A percentile compares a stretch with the other conserved stretches of the same genome.
These are phyloP conservation scores for Cordylochernes scorpioides DNA, from an alignment of 2,888 invertebrate genomes.

Conservation along the genomic window DNA sequence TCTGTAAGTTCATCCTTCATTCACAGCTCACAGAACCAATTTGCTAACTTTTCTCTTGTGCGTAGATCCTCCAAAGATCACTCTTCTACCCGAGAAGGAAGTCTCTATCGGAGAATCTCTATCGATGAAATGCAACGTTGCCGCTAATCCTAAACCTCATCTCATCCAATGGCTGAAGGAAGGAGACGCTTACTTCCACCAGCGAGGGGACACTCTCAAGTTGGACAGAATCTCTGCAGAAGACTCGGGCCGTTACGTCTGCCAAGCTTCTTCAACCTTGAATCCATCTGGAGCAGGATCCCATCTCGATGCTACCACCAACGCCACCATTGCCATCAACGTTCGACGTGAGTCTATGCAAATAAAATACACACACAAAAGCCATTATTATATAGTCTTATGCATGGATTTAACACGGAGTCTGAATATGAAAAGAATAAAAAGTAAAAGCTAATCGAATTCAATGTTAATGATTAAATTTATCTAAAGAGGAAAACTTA, in stretches of 20 bases:
- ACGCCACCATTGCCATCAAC: conserved; percentile 49
- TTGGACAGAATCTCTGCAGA: conserved; percentile 50
- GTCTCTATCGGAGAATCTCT: conserved; percentile 61
- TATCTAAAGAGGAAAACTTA: too few relatives aligned
- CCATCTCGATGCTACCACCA: conserved; percentile 29
- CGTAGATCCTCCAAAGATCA: conserved; percentile 15
- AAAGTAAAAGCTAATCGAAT: too few relatives aligned
- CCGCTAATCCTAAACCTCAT: conserved; percentile 54
- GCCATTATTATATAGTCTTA: too few relatives aligned
- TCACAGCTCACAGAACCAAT: background rate
- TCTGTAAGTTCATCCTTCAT: conserved; percentile 7
- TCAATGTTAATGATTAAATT: too few relatives aligned
- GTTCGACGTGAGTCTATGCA: conserved; percentile 54
- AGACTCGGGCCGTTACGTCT: conserved; percentile 63
- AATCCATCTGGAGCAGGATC: conserved; percentile 34
- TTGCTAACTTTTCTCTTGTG: background rate
- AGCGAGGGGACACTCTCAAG: conserved; percentile 44
- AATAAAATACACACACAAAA: conserved; percentile 41
- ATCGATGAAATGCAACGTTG: conserved; percentile 57
- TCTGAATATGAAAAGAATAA: too few relatives aligned
- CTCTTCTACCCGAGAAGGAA: conserved; percentile 25
- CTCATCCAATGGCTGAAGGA: conserved; percentile 66
- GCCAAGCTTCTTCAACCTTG: conserved; percentile 57
- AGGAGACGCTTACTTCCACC: conserved; percentile 54
- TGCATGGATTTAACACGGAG: too few relatives aligned